Conservation (phyloP, 1,140 invertebrate species). For the Gryon sp. region DNA sequence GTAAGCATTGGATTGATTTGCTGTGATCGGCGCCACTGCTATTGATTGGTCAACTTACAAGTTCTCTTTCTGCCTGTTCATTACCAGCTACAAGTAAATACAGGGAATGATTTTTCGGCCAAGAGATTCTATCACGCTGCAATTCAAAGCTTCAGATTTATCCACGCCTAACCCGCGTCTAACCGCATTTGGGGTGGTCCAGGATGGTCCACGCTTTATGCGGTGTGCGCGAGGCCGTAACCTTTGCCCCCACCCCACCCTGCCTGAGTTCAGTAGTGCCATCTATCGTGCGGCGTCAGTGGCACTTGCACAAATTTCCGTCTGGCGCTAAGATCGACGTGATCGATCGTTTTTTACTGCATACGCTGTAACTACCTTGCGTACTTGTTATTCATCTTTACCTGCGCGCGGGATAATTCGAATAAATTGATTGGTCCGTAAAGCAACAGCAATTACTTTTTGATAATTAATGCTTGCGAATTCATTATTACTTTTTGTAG, state of each 20-base stretch:
- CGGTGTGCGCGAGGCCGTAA: neutral
- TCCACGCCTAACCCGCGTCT: conserved; percentile 5
- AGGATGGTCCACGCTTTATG: neutral
- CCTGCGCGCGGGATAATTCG: neutral
- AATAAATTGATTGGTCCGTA: too few species aligned
- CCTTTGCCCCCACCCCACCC: neutral
- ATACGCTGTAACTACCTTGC: conserved; percentile 1
- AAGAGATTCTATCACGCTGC: too few species aligned
- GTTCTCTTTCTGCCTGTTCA: conserved; percentile 28
- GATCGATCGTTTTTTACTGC: conserved; percentile 20
- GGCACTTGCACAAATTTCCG: conserved; percentile 24
- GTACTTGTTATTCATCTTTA: neutral
- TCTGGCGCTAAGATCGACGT: conserved; percentile 19
- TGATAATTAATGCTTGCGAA: too few species aligned
- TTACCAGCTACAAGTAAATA: conserved; percentile 17
- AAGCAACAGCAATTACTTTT: too few species aligned
- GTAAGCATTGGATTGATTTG: conserved; percentile 42
- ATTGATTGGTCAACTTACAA: conserved; percentile 40
- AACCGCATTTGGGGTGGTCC: conserved; percentile 17
- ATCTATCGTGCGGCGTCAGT: conserved; percentile 5
- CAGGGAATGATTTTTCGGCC: conserved; percentile 1
- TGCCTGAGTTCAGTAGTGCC: neutral
- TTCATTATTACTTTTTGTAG: too few species aligned
- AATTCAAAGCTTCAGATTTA: too few species aligned
- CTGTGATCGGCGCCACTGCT: conserved; percentile 26